Base-by-base conservation (phyloP, 1,140 invertebrate species). In the Wasmannia auropunctata region DNA sequence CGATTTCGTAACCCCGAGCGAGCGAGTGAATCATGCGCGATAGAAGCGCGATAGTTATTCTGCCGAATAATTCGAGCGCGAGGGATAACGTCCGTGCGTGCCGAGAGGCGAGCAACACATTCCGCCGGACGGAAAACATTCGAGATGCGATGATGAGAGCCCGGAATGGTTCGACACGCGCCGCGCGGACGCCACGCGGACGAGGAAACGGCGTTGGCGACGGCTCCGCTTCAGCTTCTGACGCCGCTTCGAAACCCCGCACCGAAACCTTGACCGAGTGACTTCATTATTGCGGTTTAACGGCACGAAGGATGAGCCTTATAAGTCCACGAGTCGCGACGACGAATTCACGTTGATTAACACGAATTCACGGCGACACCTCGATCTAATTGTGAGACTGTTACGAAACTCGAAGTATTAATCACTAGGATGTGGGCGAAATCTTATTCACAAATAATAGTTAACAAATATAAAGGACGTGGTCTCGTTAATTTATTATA, bases 191-290 rank as follows among this genome's bases (percentile, higher is more conserved):
- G n/a, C 3, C 11, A 34, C 2, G 34, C 34, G 22, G 40, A 80
- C 14, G 11, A 65, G 86, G 46, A 43, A 65, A 77, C 34, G 37
- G 34, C 28, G 19, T 19, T 22, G 46, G 10, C 28, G 28, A 19
- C 31, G 31, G 11, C 8, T 40, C n/a, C n/a, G 34, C 54, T 75
- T 7, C 16, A 74, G 49, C 70, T 4, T 10, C 40, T 5, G 7
- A 16, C 25, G 25, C n/a, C 60, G 72, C 16, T 46, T 51, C 46
- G 70, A 62, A 85, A 90, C 75, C 19, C 46, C 63, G 34, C 79
- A 51, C 34, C 56, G 67, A 86, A 93, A 92, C 92, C 92, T 93
- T 92, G 91, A 91, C 89, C 88, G 86, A 92, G 88, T 90, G 87
- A 91, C 77, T 90, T 88, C 81, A 88, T 91, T 92, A 91, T 90